These are phyloP conservation scores for Onychostoma macrolepis DNA, from an alignment of 2,113 vertebrate genomes.

Conservation along the genomic window DNA sequence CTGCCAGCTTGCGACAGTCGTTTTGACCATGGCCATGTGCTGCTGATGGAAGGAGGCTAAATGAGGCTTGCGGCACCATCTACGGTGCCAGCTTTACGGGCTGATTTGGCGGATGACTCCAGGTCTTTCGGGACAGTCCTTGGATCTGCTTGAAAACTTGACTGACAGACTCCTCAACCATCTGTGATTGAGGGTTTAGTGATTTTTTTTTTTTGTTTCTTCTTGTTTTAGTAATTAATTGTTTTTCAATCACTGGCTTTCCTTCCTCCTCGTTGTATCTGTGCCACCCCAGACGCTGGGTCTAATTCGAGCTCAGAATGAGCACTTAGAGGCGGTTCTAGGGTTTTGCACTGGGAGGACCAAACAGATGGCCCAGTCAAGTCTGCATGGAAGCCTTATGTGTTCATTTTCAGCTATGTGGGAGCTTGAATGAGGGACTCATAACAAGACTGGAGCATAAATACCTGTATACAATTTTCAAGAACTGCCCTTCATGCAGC, in stretches of 20 bases:
- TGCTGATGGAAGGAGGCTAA: conserved; percentile 50
- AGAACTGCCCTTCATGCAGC: not conserved
- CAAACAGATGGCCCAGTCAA: conserved; percentile 46
- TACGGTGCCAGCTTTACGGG: conserved; percentile 67
- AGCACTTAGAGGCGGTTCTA: conserved; percentile 17
- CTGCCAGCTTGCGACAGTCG: conserved; percentile 51
- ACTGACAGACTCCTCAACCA: conserved; percentile 68
- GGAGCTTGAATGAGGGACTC: conserved; percentile 9
- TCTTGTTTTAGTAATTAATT: conserved; percentile 63
- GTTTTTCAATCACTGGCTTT: conserved; percentile 60
- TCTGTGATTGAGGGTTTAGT: conserved; percentile 62
- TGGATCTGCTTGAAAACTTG: conserved; percentile 53
- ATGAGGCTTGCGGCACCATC: conserved; percentile 60
- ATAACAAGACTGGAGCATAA: not conserved
- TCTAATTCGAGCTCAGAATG: conserved; percentile 44
- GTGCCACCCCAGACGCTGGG: not conserved
- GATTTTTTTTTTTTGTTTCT: conserved; percentile 35
- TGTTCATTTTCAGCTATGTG: conserved; percentile 28
- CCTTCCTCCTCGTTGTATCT: conserved; percentile 26
- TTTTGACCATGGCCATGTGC: conserved; percentile 47
- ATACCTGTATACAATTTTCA: not conserved
- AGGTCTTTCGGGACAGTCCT: conserved; percentile 62
- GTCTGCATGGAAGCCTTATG: conserved; percentile 16
- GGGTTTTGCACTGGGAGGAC: not conserved
- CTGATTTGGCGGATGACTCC: conserved; percentile 63